Conservation (phyloP, 64 coral and sea anemone genomes). For the Astreopora myriophthalma region DNA sequence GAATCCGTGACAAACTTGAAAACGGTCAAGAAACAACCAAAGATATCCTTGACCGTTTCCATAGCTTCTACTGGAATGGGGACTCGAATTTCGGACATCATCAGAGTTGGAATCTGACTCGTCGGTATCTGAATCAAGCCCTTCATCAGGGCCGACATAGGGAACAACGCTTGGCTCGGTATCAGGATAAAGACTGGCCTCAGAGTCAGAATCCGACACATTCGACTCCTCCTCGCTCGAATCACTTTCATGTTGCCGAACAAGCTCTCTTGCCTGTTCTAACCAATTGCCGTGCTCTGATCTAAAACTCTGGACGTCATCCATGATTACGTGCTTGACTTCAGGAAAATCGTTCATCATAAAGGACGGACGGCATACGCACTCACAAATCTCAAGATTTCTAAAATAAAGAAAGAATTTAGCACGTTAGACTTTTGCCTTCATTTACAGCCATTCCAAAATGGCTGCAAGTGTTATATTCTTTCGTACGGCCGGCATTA, state of each 20-base stretch:
- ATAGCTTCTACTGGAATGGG: neutral
- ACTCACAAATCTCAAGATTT: too few relatives aligned
- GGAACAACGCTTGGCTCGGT: neutral
- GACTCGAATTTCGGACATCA: neutral
- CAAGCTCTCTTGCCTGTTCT: neutral
- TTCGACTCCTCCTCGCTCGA: too few relatives aligned
- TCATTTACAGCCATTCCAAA: too few relatives aligned
- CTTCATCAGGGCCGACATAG: neutral
- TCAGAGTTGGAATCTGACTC: neutral
- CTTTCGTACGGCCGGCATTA: too few relatives aligned
- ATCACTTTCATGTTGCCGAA: neutral
- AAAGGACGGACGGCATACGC: too few relatives aligned
- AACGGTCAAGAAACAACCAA: constrained; percentile 44
- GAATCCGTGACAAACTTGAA: neutral
- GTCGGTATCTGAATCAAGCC: neutral
- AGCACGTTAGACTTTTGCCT: too few relatives aligned
- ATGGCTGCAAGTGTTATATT: too few relatives aligned
- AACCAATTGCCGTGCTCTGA: neutral
- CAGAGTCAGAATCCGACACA: neutral
- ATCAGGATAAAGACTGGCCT: neutral
- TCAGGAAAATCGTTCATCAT: neutral
- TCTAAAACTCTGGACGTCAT: constrained; percentile 56
- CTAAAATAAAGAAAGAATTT: too few relatives aligned
- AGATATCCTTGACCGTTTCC: neutral
- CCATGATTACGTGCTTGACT: constrained; percentile 40